A percentile compares a stretch with the other conserved stretches of the same genome.
These are phyloP conservation scores for Pyrrhosoma nymphula DNA, from an alignment of 2,888 invertebrate genomes.

Conservation along the genomic window DNA sequence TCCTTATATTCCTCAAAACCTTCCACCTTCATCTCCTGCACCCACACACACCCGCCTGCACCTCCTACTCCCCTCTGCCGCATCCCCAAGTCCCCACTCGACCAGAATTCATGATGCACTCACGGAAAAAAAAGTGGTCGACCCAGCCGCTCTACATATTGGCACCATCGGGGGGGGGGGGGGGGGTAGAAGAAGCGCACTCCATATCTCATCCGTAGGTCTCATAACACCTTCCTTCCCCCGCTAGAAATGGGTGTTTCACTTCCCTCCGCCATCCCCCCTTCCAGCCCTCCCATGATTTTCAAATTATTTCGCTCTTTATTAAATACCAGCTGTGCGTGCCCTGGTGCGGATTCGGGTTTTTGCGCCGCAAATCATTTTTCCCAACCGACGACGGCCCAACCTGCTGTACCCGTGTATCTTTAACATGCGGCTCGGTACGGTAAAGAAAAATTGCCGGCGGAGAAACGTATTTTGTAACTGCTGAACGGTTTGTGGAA, in stretches of 20 bases:
- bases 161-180: background rate
- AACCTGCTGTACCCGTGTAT: too few species aligned
- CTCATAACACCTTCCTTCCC: background rate
- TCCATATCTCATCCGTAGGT: background rate
- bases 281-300: background rate
- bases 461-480: too few species aligned
- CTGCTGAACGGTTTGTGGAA: too few species aligned
- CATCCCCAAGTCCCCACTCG: slow-evolving; percentile 37
- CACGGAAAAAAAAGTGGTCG: background rate
- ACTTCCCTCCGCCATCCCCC: background rate
- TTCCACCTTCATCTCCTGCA: background rate
- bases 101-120: slow-evolving; percentile 27
- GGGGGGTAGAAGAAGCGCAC: background rate
- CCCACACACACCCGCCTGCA: background rate
- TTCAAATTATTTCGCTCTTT: background rate
- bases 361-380: background rate
- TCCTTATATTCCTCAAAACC: background rate
- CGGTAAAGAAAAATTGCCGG: too few species aligned
- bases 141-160: background rate
- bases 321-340: background rate
- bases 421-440: too few species aligned
- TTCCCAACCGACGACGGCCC: too few species aligned
- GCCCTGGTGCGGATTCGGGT: background rate
- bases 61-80: background rate
- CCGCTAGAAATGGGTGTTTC: background rate